Conservation (phyloP, 1,140 invertebrate genomes). For the Bombus huntii region DNA sequence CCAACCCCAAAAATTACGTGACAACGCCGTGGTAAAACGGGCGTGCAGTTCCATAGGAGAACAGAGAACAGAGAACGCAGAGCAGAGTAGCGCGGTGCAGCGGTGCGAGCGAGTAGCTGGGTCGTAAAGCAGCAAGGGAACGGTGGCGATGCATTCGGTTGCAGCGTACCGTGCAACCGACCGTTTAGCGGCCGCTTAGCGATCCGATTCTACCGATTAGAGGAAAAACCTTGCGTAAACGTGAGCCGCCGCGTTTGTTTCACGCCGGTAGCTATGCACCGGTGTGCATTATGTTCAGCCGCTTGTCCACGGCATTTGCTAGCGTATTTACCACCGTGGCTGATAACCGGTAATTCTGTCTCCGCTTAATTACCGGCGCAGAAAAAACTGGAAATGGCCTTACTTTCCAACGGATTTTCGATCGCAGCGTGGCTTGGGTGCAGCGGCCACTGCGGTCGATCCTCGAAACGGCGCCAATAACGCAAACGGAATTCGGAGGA, state of each 20-base stretch:
- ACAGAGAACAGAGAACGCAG: too few relatives aligned
- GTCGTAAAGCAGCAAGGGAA: slow-evolving; percentile 51
- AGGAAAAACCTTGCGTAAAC: slow-evolving; percentile 72
- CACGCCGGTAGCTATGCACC: slow-evolving; percentile 67
- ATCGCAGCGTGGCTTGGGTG: background rate
- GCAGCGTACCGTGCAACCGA: slow-evolving; percentile 68
- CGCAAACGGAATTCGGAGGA: background rate
- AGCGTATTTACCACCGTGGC: slow-evolving; percentile 24
- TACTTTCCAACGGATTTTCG: background rate
- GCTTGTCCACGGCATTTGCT: slow-evolving; percentile 38
- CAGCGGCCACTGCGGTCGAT: too few relatives aligned
- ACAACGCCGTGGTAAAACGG: background rate
- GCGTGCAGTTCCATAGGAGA: background rate
- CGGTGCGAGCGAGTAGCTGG: background rate
- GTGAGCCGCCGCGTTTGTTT: slow-evolving; percentile 66
- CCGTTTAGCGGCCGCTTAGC: slow-evolving; percentile 72
- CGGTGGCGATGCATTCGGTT: slow-evolving; percentile 57
- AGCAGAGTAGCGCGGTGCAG: background rate
- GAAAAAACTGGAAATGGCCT: slow-evolving; percentile 10
- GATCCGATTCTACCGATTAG: slow-evolving; percentile 75
- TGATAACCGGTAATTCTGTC: slow-evolving; percentile 49
- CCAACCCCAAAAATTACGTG: too few relatives aligned
- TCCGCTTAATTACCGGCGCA: slow-evolving; percentile 28
- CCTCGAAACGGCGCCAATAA: background rate
- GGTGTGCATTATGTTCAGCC: slow-evolving; percentile 41